Evolutionary conservation across 2,888 invertebrate genomes (phyloP), one percentile per base, ranked within the genome.

Genomic region (Synergus itoensis): DNA sequence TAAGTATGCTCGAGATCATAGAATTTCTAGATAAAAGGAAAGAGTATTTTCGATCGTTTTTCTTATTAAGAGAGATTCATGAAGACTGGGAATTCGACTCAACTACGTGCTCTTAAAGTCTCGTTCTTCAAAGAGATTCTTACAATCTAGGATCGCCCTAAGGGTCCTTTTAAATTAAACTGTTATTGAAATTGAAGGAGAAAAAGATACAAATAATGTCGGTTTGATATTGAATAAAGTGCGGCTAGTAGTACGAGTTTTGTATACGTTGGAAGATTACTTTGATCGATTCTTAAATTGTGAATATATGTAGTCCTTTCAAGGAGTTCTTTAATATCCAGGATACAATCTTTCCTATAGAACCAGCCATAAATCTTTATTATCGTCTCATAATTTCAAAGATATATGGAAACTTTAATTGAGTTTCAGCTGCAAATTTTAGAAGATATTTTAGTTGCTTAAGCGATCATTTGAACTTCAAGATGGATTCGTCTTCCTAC

Each of bases 91-190:
- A 69, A 12, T 73, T 73, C 36, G 28, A 53, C 21, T 48, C n/a
- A 53, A 73, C 28, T 53, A 53, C 14, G 36, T 73, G 73, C 53
- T 73, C 53, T 73, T 40, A 73, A 69, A 48, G 16, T 69, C 48
- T 69, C 69, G 69, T 69, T 69, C 36, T 53, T 53, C 73, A 73
- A 73, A 73, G 36, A 73, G 9, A 36, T 73, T 73, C 73, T 73
- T 73, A 53, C 36, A 73, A 73, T 21, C 48, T 63, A 16, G 43
- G 45, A 28, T 48, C 12, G 77, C 63, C 63, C 48, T 45, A 11
- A 64, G 63, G 77, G 77, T 63, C 45, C 41, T 77, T 64, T 63
- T n/a, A 48, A 63, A 45, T 62, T 43, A 64, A 77, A 77, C 77
- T 62, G 45, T 77, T 77, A 77, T 62, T 77, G 64, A 77, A 45